Evolutionary conservation across 2,888 invertebrate species (phyloP), one percentile per base, ranked within the genome.

Genomic region (Ennomos quercinarius): DNA sequence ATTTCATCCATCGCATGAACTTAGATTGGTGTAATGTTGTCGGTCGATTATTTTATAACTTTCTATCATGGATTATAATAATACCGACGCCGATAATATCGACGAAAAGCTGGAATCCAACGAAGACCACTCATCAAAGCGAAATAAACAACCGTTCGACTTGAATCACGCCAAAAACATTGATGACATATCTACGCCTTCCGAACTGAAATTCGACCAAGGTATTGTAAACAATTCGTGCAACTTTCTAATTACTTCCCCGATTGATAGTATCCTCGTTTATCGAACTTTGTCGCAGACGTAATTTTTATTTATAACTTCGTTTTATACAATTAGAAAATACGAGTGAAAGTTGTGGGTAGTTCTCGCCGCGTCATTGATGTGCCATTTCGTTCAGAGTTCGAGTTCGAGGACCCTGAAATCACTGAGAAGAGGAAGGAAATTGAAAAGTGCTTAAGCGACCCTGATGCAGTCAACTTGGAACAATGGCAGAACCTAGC

Each of bases 131-230:
- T 82, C 83, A 53, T 81, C 84, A 45, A 72, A 74, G 17, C 70
- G 72, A 11, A 80, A 76, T 42, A 83, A 81, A 58, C 75, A 74
- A 64, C 71, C 78, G 10, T 76, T 81, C 57, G 84, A 88, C 65
- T 72, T 87, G 66, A 89, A 87, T 78, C 83, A 86, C 70, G 67
- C 85, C 67, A 83, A 86, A 84, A 92, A 92, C 86, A 93, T 93
- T 78, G 93, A 93, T 83, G 93, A 93, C 85, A 93, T 93, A 77
- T 87, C 91, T 82, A 89, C 92, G 81, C 94, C 94, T 77, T 92
- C 93, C 40, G 95, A 95, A 86, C 86, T 96, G 71, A 95, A 94
- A 87, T 96, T 96, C 81, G 95, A 95, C 83, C 93, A 94, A 92
- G 94, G 95, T 95, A 94, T 82, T 84, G 84, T 89, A 89, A 87